Evolutionary conservation across 2,797 vertebrate genomes (phyloP).

Genomic region (Notolepis coatsorum): DNA sequence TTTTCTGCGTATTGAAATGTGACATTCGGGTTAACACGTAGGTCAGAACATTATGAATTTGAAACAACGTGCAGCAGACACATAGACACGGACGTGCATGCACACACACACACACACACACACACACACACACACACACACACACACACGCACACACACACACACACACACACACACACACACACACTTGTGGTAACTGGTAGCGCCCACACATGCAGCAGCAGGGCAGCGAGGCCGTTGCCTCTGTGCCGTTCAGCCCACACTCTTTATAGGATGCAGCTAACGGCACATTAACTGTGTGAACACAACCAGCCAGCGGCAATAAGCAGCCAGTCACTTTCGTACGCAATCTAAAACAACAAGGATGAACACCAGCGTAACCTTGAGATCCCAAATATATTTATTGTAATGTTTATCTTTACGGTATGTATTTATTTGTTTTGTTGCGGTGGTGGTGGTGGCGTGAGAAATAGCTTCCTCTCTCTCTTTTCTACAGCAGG

Average conservation of each 20-base stretch:
- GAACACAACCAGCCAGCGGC: constrained; percentile 49
- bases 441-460: no score
- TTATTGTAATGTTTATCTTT: no score
- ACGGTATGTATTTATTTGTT: no score
- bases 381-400: no score
- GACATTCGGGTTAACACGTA: constrained; percentile 21
- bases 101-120: neutral
- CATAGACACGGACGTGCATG: constrained; percentile 11
- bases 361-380: constrained; percentile 65
- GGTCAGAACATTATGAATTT: neutral
- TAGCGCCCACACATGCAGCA: constrained; percentile 52
- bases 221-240: constrained; percentile 73
- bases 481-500: no score
- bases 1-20: constrained; percentile 5
- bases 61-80: constrained; percentile 11
- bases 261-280: constrained; percentile 67
- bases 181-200: constrained; percentile 25
- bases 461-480: no score
- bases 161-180: neutral
- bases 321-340: constrained; percentile 74
- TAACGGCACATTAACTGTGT: constrained; percentile 69
- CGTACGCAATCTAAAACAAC: no score
- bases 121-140: neutral
- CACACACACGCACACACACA: neutral
- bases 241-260: constrained; percentile 76